phyloP scores from a whole-genome alignment of 2,113 vertebrate genomes.

The Gadus chalcogrammus region DNA sequence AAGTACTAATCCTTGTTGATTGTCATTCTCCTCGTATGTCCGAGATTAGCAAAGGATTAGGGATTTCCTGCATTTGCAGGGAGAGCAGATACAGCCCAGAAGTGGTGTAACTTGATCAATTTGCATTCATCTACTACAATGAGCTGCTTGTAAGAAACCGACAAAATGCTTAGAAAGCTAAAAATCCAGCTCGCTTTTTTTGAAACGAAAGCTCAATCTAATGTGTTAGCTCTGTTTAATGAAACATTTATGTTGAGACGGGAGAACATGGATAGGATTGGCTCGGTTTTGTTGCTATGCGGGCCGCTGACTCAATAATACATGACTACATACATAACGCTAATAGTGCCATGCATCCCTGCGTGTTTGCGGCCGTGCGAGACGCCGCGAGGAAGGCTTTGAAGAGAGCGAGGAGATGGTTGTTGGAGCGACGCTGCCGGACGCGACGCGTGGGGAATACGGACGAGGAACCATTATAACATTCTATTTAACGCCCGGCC shows the following conservation, averaged over 20 bases:
- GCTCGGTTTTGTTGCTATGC: conserved; percentile 22
- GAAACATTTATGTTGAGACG: background rate
- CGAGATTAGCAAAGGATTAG: too few species aligned
- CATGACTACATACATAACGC: background rate
- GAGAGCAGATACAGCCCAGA: background rate
- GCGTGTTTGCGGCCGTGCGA: conserved; percentile 16
- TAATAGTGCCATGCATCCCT: conserved; percentile 32
- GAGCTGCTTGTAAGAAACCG: background rate
- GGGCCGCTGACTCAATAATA: conserved; percentile 50
- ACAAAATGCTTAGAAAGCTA: background rate
- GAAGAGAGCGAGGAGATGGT: conserved; percentile 30
- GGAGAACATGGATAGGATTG: conserved; percentile 17
- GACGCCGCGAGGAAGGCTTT: conserved; percentile 22
- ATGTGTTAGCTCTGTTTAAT: conserved; percentile 17
- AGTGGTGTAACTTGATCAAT: too few species aligned
- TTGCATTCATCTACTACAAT: background rate
- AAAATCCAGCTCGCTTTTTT: too few species aligned
- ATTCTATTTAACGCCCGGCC: conserved; percentile 44
- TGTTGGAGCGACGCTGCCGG: conserved; percentile 32
- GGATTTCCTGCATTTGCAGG: too few species aligned
- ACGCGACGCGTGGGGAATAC: conserved; percentile 2
- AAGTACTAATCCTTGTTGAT: too few species aligned
- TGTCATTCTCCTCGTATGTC: too few species aligned
- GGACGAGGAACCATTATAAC: background rate
- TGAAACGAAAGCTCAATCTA: background rate